phyloP scores from a whole-genome alignment of 2,797 vertebrate genomes.

The Arrhamphus sclerolepis region DNA sequence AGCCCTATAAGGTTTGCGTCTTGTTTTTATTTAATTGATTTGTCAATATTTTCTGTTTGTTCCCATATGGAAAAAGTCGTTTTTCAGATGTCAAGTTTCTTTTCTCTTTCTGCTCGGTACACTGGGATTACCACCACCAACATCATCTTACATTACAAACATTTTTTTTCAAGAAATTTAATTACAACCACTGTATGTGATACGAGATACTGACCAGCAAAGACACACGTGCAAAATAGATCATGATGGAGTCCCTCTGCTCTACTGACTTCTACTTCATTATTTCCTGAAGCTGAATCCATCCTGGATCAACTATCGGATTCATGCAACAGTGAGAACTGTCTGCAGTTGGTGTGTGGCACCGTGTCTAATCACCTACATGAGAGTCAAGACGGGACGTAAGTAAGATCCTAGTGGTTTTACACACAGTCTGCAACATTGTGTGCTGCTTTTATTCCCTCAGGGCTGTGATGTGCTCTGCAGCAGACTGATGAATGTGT shows the following conservation, averaged over 20 bases:
- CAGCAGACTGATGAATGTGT: constrained; percentile 67
- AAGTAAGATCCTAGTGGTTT: not conserved
- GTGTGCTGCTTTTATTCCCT: constrained; percentile 19
- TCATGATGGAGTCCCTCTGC: not conserved
- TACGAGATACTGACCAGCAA: no score
- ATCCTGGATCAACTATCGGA: not conserved
- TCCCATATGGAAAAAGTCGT: no score
- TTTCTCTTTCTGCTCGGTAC: no score
- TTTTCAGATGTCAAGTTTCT: no score
- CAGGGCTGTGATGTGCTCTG: constrained; percentile 35
- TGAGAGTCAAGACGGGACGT: not conserved
- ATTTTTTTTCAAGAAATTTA: no score
- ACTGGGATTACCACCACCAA: no score
- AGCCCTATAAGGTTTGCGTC: no score
- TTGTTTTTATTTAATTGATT: no score
- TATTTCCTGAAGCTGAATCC: not conserved
- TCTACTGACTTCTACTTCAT: not conserved
- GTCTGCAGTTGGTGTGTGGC: not conserved
- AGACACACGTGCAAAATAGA: no score
- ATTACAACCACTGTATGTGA: no score
- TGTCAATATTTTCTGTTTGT: no score
- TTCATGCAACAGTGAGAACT: not conserved
- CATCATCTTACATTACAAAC: no score
- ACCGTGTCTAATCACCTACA: not conserved
- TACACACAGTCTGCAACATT: constrained; percentile 5